A percentile compares a stretch with the other conserved stretches of the same genome.
Conservation (phyloP, 2,113 vertebrate species). For the Chionomys nivalis region DNA sequence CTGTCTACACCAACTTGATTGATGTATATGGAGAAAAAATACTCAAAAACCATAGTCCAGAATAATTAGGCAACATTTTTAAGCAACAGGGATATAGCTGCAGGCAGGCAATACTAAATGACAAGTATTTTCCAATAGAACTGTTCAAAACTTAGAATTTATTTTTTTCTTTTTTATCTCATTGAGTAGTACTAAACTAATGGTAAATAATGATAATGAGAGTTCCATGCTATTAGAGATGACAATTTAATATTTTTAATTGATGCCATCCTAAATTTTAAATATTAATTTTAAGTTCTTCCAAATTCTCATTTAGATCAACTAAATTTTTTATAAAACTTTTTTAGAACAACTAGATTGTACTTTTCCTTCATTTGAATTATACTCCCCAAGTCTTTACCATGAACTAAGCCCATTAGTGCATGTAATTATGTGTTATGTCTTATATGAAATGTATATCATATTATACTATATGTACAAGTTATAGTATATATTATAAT, state of each 20-base stretch:
- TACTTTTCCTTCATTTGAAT: background rate
- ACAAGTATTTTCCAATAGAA: background rate
- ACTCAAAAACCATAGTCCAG: background rate
- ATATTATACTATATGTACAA: no score
- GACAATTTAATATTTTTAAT: background rate
- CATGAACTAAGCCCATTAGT: background rate
- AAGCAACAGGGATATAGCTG: background rate
- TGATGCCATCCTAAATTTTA: background rate
- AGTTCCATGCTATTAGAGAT: background rate
- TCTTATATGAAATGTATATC: background rate
- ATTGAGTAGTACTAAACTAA: background rate
- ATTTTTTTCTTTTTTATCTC: no score
- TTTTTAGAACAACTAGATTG: background rate
- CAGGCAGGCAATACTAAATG: background rate
- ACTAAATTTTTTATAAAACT: background rate
- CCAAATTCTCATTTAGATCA: background rate
- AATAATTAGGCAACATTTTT: background rate
- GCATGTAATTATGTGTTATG: background rate
- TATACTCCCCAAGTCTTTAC: background rate
- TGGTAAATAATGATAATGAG: background rate
- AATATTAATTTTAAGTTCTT: background rate
- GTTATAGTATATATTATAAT: background rate
- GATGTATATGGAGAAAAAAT: background rate
- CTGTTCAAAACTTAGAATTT: background rate
- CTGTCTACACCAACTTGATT: background rate